Evolutionary conservation across 2,888 invertebrate genomes (phyloP).

Genomic region (Herminia tarsipennalis): DNA sequence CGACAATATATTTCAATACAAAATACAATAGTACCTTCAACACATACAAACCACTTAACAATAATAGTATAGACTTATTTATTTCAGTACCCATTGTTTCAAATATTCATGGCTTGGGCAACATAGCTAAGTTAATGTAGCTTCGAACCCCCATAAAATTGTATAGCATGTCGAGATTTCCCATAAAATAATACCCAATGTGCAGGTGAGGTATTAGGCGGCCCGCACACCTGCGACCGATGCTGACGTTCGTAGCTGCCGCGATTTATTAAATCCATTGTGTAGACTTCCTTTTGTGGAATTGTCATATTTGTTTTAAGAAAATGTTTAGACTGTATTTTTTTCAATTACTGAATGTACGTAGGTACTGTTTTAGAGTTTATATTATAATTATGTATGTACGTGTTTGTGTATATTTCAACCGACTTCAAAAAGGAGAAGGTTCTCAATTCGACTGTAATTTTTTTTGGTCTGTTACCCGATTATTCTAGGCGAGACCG

Average conservation of each 20-base stretch:
- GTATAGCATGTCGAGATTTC: conserved; percentile 7
- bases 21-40: too few species aligned
- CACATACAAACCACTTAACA: too few species aligned
- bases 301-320: conserved; percentile 13
- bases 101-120: background rate
- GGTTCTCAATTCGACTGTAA: too few species aligned
- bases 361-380: too few species aligned
- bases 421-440: too few species aligned
- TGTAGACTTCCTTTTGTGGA: conserved; percentile 34
- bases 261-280: conserved; percentile 44
- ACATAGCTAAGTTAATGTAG: conserved; percentile 10
- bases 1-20: too few species aligned
- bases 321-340: background rate
- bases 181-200: conserved; percentile 42
- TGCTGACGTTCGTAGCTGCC: conserved; percentile 29
- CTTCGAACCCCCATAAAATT: conserved; percentile 12
- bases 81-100: too few species aligned
- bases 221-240: conserved; percentile 34
- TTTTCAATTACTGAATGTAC: background rate
- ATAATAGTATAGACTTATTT: too few species aligned
- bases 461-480: too few species aligned
- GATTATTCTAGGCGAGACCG: too few species aligned
- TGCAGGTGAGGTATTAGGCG: conserved; percentile 40
- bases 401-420: too few species aligned
- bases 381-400: too few species aligned